phyloP scores from a whole-genome alignment of 2,113 vertebrate species.

The Caracal caracal region DNA sequence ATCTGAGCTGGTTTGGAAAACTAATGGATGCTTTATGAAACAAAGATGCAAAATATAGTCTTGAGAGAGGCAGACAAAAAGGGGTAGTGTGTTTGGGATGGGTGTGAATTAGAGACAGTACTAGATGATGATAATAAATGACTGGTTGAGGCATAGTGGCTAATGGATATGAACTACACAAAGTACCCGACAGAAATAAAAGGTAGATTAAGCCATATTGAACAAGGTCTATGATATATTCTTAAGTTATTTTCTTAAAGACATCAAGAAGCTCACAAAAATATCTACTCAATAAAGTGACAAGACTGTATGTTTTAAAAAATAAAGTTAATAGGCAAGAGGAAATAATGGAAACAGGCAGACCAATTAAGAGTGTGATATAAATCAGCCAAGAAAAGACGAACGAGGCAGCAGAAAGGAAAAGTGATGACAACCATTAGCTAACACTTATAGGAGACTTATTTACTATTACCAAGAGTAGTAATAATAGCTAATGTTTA shows the following conservation, averaged over 20 bases:
- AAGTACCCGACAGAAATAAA: neutral
- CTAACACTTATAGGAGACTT: neutral
- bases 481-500: neutral
- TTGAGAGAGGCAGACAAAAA: neutral
- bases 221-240: neutral
- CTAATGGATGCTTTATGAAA: neutral
- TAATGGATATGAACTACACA: neutral
- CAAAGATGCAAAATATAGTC: neutral
- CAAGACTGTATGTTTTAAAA: neutral
- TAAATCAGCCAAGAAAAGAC: neutral
- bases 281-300: neutral
- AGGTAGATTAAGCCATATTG: neutral
- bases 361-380: neutral
- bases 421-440: neutral
- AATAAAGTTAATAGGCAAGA: neutral
- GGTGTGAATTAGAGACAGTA: neutral
- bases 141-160: neutral
- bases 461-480: neutral
- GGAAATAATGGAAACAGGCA: neutral
- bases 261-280: neutral
- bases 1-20: neutral
- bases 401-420: neutral
- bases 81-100: too few species aligned
- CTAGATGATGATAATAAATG: neutral
- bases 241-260: neutral